Evolutionary conservation across 2,797 vertebrate genomes (phyloP).

Genomic region (Synaphobranchus kaupii): DNA sequence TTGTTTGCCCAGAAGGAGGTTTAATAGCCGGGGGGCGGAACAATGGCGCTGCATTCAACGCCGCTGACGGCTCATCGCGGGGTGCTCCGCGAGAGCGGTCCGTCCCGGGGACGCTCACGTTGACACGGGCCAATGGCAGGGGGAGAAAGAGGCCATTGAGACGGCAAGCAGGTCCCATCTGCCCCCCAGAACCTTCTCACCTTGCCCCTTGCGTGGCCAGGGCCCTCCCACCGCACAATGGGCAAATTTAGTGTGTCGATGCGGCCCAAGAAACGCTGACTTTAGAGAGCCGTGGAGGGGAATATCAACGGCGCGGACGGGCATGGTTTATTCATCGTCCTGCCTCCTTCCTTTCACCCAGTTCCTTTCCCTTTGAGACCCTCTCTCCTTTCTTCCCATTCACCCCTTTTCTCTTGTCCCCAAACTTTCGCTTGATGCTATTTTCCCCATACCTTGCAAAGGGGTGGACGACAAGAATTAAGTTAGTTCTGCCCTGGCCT

Average conservation of each 20-base stretch:
- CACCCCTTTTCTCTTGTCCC: constrained; percentile 74
- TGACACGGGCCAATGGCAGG: constrained; percentile 79
- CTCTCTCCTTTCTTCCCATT: constrained; percentile 55
- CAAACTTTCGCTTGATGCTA: constrained; percentile 70
- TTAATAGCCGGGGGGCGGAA: constrained; percentile 77
- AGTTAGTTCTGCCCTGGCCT: constrained; percentile 83
- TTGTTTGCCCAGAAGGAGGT: constrained; percentile 88
- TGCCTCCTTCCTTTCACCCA: constrained; percentile 50
- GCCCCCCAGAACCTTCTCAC: constrained; percentile 71
- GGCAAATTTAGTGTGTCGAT: constrained; percentile 50
- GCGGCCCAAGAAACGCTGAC: constrained; percentile 50
- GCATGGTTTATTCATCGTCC: constrained; percentile 57
- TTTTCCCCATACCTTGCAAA: constrained; percentile 87
- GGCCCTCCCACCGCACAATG: constrained; percentile 63
- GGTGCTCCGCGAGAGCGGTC: constrained; percentile 67
- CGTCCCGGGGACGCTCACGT: constrained; percentile 86
- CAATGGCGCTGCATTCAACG: constrained; percentile 84
- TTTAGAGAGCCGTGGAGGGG: constrained; percentile 53
- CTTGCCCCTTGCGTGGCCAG: constrained; percentile 67
- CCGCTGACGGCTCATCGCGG: constrained; percentile 78
- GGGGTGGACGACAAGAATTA: constrained; percentile 83
- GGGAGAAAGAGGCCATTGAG: constrained; percentile 68
- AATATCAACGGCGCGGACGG: constrained; percentile 59
- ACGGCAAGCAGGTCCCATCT: constrained; percentile 74
- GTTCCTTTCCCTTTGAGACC: constrained; percentile 42